phyloP scores from a whole-genome alignment of 2,113 vertebrate species.

The Piliocolobus tephrosceles region DNA sequence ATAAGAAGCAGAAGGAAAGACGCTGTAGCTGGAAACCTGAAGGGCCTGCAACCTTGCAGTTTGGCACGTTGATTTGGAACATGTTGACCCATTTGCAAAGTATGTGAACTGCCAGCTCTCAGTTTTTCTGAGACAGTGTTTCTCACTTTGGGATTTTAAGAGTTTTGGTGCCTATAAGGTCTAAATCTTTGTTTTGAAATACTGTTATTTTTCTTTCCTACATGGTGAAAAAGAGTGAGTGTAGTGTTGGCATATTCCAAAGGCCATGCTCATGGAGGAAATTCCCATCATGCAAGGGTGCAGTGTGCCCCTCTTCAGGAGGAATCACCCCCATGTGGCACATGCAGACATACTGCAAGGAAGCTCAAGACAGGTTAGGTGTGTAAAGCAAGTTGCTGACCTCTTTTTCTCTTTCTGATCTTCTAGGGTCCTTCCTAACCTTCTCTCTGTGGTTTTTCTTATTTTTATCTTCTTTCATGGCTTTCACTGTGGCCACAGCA shows the following conservation, averaged over 20 bases:
- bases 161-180: neutral
- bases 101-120: neutral
- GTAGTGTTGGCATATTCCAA: neutral
- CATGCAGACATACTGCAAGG: conserved; percentile 49
- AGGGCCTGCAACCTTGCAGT: neutral
- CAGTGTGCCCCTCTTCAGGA: conserved; percentile 35
- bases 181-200: conserved; percentile 34
- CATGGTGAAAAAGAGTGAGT: neutral
- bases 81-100: neutral
- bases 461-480: conserved; percentile 85
- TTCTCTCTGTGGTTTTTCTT: conserved; percentile 88
- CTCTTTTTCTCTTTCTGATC: conserved; percentile 91
- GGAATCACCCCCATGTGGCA: neutral
- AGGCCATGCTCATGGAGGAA: conserved; percentile 34
- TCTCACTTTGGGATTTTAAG: neutral
- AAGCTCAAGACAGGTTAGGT: conserved; percentile 52
- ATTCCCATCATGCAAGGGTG: conserved; percentile 66
- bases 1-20: neutral
- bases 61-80: neutral
- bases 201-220: neutral
- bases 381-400: conserved; percentile 82
- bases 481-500: conserved; percentile 81
- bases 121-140: neutral
- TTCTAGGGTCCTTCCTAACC: conserved; percentile 88
- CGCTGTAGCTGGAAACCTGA: neutral